Percentiles rank a stretch among this genome's conserved stretches.
These are phyloP conservation scores for Archips crataeganus DNA, from an alignment of 2,888 invertebrate species.

Conservation along the genomic window DNA sequence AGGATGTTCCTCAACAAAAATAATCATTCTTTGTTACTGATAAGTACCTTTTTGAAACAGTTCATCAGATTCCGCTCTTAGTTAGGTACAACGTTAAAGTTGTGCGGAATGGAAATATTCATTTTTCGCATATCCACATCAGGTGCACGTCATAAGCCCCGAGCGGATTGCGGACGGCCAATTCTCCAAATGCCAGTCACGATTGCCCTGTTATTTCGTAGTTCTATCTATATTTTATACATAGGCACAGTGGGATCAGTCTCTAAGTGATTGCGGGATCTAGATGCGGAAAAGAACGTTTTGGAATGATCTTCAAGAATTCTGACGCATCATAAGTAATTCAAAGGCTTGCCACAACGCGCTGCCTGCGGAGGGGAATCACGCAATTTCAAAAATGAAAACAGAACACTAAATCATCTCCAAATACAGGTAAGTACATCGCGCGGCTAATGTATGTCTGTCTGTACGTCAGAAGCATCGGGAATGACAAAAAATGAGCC, in stretches of 20 bases:
- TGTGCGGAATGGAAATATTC: slow-evolving; percentile 1
- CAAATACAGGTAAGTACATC: too few species aligned
- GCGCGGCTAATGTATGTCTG: too few species aligned
- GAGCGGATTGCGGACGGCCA: slow-evolving; percentile 5
- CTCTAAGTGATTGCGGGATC: slow-evolving; percentile 23
- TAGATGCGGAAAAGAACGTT: background rate
- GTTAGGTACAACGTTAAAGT: background rate
- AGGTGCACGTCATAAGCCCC: slow-evolving; percentile 4
- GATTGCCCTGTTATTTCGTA: background rate
- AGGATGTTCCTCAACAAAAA: background rate
- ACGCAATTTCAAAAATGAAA: too few species aligned
- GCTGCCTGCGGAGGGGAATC: background rate
- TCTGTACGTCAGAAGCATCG: too few species aligned
- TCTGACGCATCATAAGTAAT: background rate
- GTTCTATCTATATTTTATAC: slow-evolving; percentile 2
- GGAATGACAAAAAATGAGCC: too few species aligned
- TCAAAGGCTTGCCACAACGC: background rate
- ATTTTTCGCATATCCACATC: slow-evolving; percentile 3
- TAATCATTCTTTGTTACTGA: background rate
- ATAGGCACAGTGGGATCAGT: background rate
- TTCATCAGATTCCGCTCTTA: background rate
- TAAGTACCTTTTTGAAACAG: background rate
- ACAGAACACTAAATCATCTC: too few species aligned
- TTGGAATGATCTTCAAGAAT: background rate
- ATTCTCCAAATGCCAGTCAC: slow-evolving; percentile 17